Percentiles rank a stretch among this genome's conserved stretches.
Conservation (phyloP, 2,113 vertebrate genomes). For the Conger conger region DNA sequence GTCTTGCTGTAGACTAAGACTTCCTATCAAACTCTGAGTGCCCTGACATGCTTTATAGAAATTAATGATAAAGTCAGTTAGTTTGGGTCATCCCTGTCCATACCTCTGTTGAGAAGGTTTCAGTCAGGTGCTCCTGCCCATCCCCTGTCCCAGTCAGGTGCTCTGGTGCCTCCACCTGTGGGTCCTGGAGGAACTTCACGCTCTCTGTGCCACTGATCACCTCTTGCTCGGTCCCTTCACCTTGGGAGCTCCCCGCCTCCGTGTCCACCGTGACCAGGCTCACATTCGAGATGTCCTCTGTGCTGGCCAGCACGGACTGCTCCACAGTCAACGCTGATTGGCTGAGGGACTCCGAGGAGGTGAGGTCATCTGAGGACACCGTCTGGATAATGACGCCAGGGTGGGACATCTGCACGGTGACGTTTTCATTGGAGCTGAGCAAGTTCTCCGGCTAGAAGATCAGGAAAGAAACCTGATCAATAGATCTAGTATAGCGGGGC, state of each 20-base stretch:
- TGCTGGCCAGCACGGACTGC: conserved; percentile 62
- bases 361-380: conserved; percentile 80
- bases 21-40: background rate
- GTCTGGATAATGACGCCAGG: conserved; percentile 95
- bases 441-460: conserved; percentile 82
- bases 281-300: conserved; percentile 63
- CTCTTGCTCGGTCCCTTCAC: conserved; percentile 55
- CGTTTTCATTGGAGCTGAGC: conserved; percentile 81
- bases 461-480: conserved; percentile 54
- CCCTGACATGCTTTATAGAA: background rate
- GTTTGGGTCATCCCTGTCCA: too few relatives aligned
- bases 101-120: conserved; percentile 71
- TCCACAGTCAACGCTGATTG: conserved; percentile 79
- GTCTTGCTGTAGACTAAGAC: background rate
- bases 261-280: conserved; percentile 65
- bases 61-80: background rate
- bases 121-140: conserved; percentile 60
- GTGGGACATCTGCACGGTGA: conserved; percentile 81
- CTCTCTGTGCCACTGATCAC: conserved; percentile 71
- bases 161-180: conserved; percentile 65
- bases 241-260: conserved; percentile 55
- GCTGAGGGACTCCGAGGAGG: conserved; percentile 71
- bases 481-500: background rate
- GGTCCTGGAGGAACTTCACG: conserved; percentile 66
- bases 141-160: conserved; percentile 58